Evolutionary conservation across 2,797 vertebrate species (phyloP).

Genomic region (Bradypodion ventrale): DNA sequence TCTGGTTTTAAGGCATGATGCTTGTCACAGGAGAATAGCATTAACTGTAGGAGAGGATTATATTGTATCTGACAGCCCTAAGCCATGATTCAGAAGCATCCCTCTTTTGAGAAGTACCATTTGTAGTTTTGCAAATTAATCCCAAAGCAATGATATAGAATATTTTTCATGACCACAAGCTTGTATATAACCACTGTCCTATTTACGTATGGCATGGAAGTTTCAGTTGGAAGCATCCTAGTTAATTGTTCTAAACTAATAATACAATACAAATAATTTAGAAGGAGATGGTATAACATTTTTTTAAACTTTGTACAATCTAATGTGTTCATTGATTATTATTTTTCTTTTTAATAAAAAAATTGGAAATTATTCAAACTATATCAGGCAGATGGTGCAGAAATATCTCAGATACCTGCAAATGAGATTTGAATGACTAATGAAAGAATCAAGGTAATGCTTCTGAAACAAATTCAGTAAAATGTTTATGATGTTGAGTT

Average conservation of each 20-base stretch:
- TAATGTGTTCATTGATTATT: too few relatives aligned
- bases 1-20: conserved; percentile 28
- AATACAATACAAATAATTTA: too few relatives aligned
- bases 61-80: conserved; percentile 4
- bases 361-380: background rate
- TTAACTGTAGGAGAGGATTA: too few relatives aligned
- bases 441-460: background rate
- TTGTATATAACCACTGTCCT: background rate
- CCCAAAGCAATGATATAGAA: background rate
- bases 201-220: background rate
- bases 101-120: background rate
- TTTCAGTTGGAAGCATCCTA: background rate
- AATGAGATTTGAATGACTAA: background rate
- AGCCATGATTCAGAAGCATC: background rate
- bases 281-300: too few relatives aligned
- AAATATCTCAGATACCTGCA: background rate
- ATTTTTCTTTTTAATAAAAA: too few relatives aligned
- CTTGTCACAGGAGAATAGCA: conserved; percentile 34
- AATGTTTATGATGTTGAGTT: background rate
- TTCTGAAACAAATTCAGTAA: background rate
- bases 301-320: too few relatives aligned
- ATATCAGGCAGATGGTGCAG: background rate
- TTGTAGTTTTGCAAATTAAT: background rate
- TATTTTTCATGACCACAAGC: background rate
- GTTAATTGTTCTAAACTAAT: too few relatives aligned